A percentile compares a stretch with the other conserved stretches of the same genome.
Conservation (phyloP, 2,797 vertebrate species). For the Remorina albescens region DNA sequence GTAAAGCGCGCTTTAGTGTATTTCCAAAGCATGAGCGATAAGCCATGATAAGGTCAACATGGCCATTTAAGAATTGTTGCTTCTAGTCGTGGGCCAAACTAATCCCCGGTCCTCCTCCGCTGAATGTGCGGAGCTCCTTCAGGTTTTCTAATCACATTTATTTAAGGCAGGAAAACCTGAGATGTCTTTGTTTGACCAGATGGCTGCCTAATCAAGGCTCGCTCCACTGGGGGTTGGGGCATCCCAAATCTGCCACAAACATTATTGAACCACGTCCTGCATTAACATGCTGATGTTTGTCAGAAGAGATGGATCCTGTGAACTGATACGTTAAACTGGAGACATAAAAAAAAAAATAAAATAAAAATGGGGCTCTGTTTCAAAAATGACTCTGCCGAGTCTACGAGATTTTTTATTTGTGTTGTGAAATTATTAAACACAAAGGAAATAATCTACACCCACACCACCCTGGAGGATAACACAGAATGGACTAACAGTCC, state of each 20-base stretch:
- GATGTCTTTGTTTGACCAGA: slow-evolving; percentile 82
- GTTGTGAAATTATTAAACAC: slow-evolving; percentile 4
- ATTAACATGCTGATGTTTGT: slow-evolving; percentile 43
- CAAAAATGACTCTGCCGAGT: neutral
- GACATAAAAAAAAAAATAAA: neutral
- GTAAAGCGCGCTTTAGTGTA: neutral
- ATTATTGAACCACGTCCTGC: slow-evolving; percentile 56
- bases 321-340: neutral
- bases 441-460: neutral
- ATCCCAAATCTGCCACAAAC: slow-evolving; percentile 70
- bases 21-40: neutral
- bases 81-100: slow-evolving; percentile 22
- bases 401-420: slow-evolving; percentile 2
- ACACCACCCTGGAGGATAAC: neutral
- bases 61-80: neutral
- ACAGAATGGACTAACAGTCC: neutral
- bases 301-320: neutral
- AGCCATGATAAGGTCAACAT: neutral
- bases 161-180: slow-evolving; percentile 74
- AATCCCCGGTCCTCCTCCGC: slow-evolving; percentile 16
- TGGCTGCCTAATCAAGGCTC: slow-evolving; percentile 75
- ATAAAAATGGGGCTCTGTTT: neutral
- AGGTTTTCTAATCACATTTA: slow-evolving; percentile 81
- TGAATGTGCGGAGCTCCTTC: slow-evolving; percentile 37
- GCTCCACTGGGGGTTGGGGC: slow-evolving; percentile 64